These are phyloP conservation scores for Campylomormyrus numenius DNA, from an alignment of 2,113 vertebrate species.

Conservation along the genomic window DNA sequence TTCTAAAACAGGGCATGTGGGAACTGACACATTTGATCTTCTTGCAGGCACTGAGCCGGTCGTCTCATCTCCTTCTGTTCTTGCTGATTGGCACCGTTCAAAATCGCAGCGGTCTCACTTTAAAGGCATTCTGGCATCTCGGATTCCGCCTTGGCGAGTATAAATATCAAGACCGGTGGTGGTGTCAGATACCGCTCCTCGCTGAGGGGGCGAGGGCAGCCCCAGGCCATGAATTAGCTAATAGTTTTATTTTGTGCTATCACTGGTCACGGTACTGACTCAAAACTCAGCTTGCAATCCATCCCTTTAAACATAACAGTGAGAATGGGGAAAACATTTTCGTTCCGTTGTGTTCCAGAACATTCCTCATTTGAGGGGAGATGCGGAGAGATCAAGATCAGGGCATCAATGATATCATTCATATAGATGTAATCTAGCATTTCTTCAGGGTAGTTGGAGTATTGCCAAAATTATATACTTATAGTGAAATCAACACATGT, in stretches of 20 bases:
- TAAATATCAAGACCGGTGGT: background rate
- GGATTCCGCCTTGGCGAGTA: background rate
- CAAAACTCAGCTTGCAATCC: background rate
- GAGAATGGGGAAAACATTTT: background rate
- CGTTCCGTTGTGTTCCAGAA: background rate
- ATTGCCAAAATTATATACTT: background rate
- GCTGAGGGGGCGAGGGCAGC: background rate
- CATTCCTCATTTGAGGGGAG: background rate
- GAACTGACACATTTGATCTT: background rate
- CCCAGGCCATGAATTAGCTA: background rate
- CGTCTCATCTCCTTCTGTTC: background rate
- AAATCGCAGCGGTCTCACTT: background rate
- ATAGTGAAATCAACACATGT: background rate
- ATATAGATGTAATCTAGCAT: background rate
- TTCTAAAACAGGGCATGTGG: background rate
- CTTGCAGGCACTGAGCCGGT: background rate
- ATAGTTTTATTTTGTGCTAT: slow-evolving; percentile 6
- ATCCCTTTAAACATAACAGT: background rate
- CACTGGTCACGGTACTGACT: background rate
- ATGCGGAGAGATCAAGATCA: background rate
- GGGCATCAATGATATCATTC: background rate
- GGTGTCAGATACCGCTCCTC: background rate
- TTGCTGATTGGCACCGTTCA: slow-evolving; percentile 8
- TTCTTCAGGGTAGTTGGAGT: background rate
- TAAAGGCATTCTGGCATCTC: background rate